Evolutionary conservation across 2,888 invertebrate genomes (phyloP).

Genomic region (Diadegma fenestrale): DNA sequence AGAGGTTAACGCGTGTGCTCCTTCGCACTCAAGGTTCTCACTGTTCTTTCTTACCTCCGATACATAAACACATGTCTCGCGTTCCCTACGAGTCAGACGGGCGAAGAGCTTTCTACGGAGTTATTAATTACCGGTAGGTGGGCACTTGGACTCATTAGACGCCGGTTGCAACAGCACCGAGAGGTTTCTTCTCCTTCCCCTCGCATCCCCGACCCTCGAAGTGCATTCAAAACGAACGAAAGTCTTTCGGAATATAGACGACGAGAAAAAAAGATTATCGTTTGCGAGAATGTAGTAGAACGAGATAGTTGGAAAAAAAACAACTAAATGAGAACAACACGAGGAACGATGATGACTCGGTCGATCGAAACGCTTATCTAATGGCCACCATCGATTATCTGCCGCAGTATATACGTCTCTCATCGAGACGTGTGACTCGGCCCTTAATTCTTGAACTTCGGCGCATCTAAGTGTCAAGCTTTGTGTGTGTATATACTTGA

Average conservation of each 20-base stretch:
- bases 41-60: constrained; percentile 1
- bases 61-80: neutral
- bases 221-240: constrained; percentile 56
- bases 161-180: constrained; percentile 44
- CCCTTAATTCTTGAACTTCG: constrained; percentile 22
- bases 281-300: neutral
- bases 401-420: constrained; percentile 26
- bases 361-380: constrained; percentile 60
- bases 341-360: constrained; percentile 61
- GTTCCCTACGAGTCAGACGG: constrained; percentile 71
- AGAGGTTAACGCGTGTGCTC: constrained; percentile 31
- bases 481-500: neutral
- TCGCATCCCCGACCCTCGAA: constrained; percentile 14
- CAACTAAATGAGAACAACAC: constrained; percentile 15
- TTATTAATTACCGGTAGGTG: constrained; percentile 81
- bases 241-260: constrained; percentile 12
- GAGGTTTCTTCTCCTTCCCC: neutral
- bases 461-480: constrained; percentile 26
- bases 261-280: constrained; percentile 3
- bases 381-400: constrained; percentile 61
- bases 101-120: constrained; percentile 76
- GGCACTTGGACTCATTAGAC: constrained; percentile 75
- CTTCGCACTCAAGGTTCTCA: constrained; percentile 23
- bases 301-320: constrained; percentile 16
- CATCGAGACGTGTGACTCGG: constrained; percentile 13